Evolutionary conservation across 2,888 invertebrate species (phyloP).

Genomic region (Erebia ligea): DNA sequence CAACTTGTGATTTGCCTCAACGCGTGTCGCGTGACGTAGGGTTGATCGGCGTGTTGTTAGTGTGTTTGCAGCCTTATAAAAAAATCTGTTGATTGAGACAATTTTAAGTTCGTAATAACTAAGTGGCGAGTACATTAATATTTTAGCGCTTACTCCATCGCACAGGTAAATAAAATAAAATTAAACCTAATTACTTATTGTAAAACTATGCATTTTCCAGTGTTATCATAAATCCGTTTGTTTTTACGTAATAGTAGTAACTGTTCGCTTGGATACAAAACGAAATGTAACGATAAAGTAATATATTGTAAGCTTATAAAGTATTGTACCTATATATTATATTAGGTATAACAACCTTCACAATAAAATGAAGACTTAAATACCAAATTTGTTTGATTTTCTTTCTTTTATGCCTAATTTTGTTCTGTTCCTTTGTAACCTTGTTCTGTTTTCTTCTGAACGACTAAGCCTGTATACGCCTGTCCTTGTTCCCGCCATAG

Average conservation of each 20-base stretch:
- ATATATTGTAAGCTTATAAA: conserved; percentile 72
- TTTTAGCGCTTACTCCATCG: conserved; percentile 44
- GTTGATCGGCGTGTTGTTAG: not conserved
- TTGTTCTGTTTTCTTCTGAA: too few relatives aligned
- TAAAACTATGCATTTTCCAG: conserved; percentile 39
- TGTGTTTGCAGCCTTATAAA: not conserved
- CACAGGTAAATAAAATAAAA: conserved; percentile 43
- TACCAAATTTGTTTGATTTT: conserved; percentile 42
- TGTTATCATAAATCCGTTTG: conserved; percentile 35
- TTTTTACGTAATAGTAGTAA: conserved; percentile 48
- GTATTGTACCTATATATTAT: conserved; percentile 72
- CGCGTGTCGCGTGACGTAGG: not conserved
- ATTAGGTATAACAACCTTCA: conserved; percentile 76
- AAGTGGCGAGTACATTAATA: conserved; percentile 14
- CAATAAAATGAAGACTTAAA: conserved; percentile 82
- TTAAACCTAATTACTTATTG: conserved; percentile 17
- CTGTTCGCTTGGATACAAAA: conserved; percentile 44
- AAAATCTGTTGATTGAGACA: conserved; percentile 7
- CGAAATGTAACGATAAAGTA: conserved; percentile 69
- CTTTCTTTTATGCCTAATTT: too few relatives aligned
- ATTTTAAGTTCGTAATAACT: conserved; percentile 8
- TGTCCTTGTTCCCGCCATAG: too few relatives aligned
- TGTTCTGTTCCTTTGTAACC: too few relatives aligned
- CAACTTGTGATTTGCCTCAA: too few relatives aligned
- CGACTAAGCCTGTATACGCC: too few relatives aligned